A percentile compares a stretch with the other conserved stretches of the same genome.
Conservation (phyloP, 2,113 vertebrate genomes). For the Tiliqua scincoides region DNA sequence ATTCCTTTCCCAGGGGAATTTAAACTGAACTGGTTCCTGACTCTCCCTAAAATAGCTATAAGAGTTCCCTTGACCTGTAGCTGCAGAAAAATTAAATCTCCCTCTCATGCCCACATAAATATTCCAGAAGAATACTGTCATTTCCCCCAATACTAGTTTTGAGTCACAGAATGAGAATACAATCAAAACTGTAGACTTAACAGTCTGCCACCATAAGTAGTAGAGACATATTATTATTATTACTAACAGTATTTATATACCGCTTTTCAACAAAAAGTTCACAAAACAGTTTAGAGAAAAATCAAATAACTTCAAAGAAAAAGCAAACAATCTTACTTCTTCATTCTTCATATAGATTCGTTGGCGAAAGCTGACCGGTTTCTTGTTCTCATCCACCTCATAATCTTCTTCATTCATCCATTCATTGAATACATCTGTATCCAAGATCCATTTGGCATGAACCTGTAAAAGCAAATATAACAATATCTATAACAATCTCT, state of each 20-base stretch:
- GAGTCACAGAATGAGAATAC: accelerated
- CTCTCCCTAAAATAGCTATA: not conserved
- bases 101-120: not conserved
- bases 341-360: conserved; percentile 91
- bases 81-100: not conserved
- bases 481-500: accelerated
- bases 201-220: not conserved
- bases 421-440: conserved; percentile 94
- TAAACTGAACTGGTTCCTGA: not conserved
- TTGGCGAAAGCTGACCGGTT: conserved; percentile 87
- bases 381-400: conserved; percentile 94
- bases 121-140: not conserved
- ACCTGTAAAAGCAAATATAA: conserved; percentile 77
- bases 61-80: no score
- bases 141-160: not conserved
- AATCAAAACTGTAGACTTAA: accelerated
- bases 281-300: no score
- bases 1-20: no score
- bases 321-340: conserved; percentile 91
- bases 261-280: no score
- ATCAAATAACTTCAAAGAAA: no score
- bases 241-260: no score
- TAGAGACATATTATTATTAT: no score
- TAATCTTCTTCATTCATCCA: conserved; percentile 99
- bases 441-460: conserved; percentile 93